Evolutionary conservation across 2,113 vertebrate species (phyloP).

Genomic region (Elaphurus davidianus): DNA sequence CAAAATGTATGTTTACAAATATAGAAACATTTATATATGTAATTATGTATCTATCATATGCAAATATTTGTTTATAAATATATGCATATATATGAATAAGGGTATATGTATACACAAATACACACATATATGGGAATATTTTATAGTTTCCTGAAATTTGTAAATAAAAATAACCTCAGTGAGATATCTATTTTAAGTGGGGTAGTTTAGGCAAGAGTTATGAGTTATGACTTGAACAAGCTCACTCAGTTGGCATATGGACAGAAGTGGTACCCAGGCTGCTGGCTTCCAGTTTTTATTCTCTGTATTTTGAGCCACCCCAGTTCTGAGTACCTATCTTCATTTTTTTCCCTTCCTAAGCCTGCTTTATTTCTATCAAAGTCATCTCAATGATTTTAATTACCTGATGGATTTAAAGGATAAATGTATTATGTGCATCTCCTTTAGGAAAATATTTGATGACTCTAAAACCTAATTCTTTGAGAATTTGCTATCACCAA

Average conservation of each 20-base stretch:
- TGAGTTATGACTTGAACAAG: neutral
- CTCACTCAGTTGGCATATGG: neutral
- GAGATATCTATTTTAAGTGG: neutral
- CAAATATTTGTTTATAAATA: neutral
- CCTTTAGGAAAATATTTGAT: slow-evolving; percentile 66
- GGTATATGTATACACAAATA: neutral
- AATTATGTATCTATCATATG: neutral
- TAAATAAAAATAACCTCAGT: neutral
- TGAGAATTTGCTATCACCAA: slow-evolving; percentile 43
- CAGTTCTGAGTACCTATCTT: neutral
- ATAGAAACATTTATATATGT: neutral
- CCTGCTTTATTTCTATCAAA: slow-evolving; percentile 38
- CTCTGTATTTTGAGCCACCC: neutral
- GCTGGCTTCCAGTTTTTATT: neutral
- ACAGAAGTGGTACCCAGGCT: neutral
- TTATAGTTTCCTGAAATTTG: neutral
- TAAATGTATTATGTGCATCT: slow-evolving; percentile 48
- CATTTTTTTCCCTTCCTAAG: neutral
- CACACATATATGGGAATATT: neutral
- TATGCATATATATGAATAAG: neutral
- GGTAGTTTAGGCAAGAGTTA: neutral
- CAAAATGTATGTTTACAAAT: neutral
- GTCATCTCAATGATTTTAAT: slow-evolving; percentile 69
- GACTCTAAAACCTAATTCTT: slow-evolving; percentile 47
- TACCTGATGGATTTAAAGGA: slow-evolving; percentile 61